phyloP scores from a whole-genome alignment of 2,888 invertebrate genomes.

The Cryptocephalus moraei region DNA sequence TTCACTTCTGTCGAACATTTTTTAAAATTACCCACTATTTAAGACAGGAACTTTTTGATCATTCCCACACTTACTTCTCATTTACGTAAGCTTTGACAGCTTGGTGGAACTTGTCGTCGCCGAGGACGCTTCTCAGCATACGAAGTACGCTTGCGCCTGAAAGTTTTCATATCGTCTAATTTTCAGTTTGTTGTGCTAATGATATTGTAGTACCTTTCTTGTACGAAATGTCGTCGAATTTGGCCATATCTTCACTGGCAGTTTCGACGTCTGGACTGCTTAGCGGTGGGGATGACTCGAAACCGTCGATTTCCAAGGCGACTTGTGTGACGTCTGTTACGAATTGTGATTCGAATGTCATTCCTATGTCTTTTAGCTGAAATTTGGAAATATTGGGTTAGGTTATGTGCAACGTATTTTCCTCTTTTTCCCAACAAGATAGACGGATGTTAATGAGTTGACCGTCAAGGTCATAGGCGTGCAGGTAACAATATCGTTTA shows the following conservation, averaged over 20 bases:
- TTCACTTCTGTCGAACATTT: no score
- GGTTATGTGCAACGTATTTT: no score
- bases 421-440: no score
- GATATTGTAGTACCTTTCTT: slow-evolving; percentile 45
- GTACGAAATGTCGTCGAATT: slow-evolving; percentile 52
- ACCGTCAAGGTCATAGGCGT: no score
- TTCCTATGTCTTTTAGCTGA: no score
- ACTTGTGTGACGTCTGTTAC: slow-evolving; percentile 13
- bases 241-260: slow-evolving; percentile 41
- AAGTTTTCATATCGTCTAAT: not conserved
- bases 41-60: no score
- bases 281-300: slow-evolving; percentile 39
- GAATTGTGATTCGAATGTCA: no score
- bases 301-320: slow-evolving; percentile 20
- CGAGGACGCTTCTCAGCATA: slow-evolving; percentile 54
- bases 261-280: slow-evolving; percentile 40
- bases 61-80: slow-evolving; percentile 36
- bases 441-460: no score
- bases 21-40: no score
- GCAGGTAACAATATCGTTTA: no score
- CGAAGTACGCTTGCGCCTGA: slow-evolving; percentile 36
- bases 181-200: not conserved
- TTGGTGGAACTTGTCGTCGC: slow-evolving; percentile 39
- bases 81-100: slow-evolving; percentile 47
- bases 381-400: no score